Evolutionary conservation across 2,888 invertebrate genomes (phyloP).

Genomic region (Exocentrus adspersus): DNA sequence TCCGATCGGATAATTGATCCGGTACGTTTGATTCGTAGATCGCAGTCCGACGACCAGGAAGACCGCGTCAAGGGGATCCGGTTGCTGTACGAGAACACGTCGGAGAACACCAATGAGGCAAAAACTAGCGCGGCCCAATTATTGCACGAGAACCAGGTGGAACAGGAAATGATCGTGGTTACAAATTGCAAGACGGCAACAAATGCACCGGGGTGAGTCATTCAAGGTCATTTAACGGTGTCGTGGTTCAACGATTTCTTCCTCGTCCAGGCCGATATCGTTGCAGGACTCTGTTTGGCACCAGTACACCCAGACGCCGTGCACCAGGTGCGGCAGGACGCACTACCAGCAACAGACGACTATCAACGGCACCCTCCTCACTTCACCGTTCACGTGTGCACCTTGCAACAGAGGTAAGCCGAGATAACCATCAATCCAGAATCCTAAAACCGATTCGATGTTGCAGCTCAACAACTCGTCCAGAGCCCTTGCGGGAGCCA

Average conservation of each 20-base stretch:
- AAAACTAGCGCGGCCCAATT: not conserved
- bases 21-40: not conserved
- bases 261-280: not conserved
- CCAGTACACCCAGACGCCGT: constrained; percentile 37
- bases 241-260: not conserved
- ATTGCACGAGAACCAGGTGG: not conserved
- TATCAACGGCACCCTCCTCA: constrained; percentile 20
- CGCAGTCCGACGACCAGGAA: not conserved
- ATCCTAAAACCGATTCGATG: no score
- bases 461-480: no score
- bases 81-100: not conserved
- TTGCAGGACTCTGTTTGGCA: constrained; percentile 29
- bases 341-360: constrained; percentile 40
- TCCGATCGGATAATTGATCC: not conserved
- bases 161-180: not conserved
- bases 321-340: constrained; percentile 38
- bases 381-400: not conserved
- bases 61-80: no score
- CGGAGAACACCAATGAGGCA: not conserved
- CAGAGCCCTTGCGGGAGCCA: no score
- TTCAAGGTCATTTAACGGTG: no score
- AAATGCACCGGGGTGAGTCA: no score
- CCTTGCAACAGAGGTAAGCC: not conserved
- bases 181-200: no score
- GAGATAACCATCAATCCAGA: no score